phyloP scores from a whole-genome alignment of 2,113 vertebrate genomes.

The Hippocampus abdominalis region DNA sequence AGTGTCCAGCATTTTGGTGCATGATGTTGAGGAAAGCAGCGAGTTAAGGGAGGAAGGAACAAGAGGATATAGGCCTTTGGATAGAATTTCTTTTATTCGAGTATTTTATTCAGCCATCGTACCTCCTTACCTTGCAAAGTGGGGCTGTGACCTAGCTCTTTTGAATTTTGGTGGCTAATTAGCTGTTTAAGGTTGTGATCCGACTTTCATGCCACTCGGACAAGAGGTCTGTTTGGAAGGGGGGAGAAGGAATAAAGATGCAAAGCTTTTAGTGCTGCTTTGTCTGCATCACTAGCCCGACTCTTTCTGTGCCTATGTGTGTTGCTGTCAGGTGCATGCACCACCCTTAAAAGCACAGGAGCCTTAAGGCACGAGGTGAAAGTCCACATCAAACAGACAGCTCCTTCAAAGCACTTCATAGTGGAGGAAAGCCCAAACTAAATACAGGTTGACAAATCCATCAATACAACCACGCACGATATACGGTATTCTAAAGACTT shows the following conservation, averaged over 20 bases:
- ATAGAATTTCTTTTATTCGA: not conserved
- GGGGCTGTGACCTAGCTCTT: conserved; percentile 23
- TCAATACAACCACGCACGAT: conserved; percentile 14
- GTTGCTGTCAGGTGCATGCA: conserved; percentile 17
- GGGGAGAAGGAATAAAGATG: not conserved
- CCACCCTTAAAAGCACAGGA: conserved; percentile 24
- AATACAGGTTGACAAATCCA: conserved; percentile 30
- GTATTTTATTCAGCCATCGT: not conserved
- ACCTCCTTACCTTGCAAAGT: conserved; percentile 5
- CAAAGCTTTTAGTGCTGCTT: not conserved
- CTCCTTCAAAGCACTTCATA: conserved; percentile 52
- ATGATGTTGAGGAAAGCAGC: conserved; percentile 21
- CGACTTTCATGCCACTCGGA: conserved; percentile 6
- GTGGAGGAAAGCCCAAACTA: conserved; percentile 46
- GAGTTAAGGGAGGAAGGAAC: conserved; percentile 1
- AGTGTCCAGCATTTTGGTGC: not conserved
- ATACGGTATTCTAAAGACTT: not conserved
- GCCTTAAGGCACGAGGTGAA: conserved; percentile 37
- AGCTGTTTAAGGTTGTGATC: conserved; percentile 17
- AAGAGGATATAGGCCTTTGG: not conserved
- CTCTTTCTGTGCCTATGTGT: conserved; percentile 1
- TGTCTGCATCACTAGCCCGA: not conserved
- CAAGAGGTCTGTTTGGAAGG: not conserved
- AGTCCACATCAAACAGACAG: conserved; percentile 52
- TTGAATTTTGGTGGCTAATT: conserved; percentile 29